Evolutionary conservation across 2,113 vertebrate species (phyloP).

Genomic region (Ophiodon elongatus): DNA sequence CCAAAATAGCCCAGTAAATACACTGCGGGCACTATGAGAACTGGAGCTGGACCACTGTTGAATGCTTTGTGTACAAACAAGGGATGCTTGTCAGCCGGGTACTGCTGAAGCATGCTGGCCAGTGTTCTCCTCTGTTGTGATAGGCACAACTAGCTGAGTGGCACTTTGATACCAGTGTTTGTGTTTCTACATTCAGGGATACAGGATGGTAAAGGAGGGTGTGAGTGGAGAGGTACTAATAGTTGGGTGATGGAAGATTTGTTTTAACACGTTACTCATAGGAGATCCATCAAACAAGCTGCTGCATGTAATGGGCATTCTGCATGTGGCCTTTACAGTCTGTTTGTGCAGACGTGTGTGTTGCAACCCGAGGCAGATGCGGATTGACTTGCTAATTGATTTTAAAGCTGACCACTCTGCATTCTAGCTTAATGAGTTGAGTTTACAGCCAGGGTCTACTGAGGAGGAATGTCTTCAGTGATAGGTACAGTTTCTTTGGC

Average conservation of each 20-base stretch:
- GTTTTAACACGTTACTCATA: background rate
- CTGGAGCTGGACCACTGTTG: conserved; percentile 65
- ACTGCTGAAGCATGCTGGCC: conserved; percentile 61
- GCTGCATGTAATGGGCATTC: background rate
- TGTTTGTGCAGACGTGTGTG: background rate
- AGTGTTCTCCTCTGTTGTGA: conserved; percentile 66
- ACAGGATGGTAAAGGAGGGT: background rate
- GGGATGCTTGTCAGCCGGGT: conserved; percentile 70
- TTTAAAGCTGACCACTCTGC: background rate
- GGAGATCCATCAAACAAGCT: background rate
- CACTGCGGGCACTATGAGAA: conserved; percentile 76
- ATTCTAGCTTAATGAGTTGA: background rate
- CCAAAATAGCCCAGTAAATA: conserved; percentile 82
- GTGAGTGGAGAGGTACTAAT: conserved; percentile 2
- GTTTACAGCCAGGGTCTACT: background rate
- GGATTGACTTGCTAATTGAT: conserved; percentile 19
- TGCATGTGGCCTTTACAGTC: background rate
- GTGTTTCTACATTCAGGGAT: conserved; percentile 33
- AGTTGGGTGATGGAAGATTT: background rate
- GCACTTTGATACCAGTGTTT: conserved; percentile 55
- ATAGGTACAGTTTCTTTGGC: background rate
- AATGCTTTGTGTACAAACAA: conserved; percentile 81
- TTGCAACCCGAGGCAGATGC: background rate
- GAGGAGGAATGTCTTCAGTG: too few species aligned
- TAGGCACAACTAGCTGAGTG: conserved; percentile 50